phyloP scores from a whole-genome alignment of 2,113 vertebrate species.

The Dasyornis broadbenti region DNA sequence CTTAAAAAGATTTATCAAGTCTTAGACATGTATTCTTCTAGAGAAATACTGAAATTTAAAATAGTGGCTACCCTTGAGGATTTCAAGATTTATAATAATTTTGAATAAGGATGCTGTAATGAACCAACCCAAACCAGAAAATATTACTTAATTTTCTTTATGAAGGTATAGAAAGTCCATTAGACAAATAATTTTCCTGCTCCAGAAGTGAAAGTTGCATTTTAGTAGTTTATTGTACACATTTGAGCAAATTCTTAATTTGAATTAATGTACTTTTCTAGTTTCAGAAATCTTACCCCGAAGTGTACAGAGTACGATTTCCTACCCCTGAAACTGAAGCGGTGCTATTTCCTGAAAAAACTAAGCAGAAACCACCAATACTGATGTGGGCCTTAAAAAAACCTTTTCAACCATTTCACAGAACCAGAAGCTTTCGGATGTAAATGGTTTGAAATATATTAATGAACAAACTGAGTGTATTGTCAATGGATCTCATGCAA shows the following conservation, averaged over 20 bases:
- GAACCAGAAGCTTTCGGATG: constrained; percentile 86
- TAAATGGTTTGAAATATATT: constrained; percentile 13
- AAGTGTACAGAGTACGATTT: constrained; percentile 79
- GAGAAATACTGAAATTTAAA: background rate
- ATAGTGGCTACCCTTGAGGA: background rate
- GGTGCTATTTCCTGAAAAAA: constrained; percentile 75
- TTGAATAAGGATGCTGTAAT: background rate
- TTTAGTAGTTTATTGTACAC: background rate
- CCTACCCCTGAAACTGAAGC: constrained; percentile 82
- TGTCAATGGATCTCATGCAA: background rate
- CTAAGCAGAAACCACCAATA: constrained; percentile 74
- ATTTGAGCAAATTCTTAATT: background rate
- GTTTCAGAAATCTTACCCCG: constrained; percentile 88
- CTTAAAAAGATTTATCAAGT: background rate
- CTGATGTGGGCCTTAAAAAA: constrained; percentile 79
- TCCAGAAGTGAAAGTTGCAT: background rate
- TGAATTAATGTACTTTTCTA: constrained; percentile 44
- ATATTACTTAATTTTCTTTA: background rate
- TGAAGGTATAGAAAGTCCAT: background rate
- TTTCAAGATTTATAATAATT: background rate
- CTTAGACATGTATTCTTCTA: background rate
- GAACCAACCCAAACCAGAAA: background rate
- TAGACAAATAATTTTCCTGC: background rate
- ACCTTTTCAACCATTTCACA: constrained; percentile 85
- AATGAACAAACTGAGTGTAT: background rate